Evolutionary conservation across 2,113 vertebrate species (phyloP), one percentile per base, ranked within the genome.

Genomic region (Melanerpes aurifrons): DNA sequence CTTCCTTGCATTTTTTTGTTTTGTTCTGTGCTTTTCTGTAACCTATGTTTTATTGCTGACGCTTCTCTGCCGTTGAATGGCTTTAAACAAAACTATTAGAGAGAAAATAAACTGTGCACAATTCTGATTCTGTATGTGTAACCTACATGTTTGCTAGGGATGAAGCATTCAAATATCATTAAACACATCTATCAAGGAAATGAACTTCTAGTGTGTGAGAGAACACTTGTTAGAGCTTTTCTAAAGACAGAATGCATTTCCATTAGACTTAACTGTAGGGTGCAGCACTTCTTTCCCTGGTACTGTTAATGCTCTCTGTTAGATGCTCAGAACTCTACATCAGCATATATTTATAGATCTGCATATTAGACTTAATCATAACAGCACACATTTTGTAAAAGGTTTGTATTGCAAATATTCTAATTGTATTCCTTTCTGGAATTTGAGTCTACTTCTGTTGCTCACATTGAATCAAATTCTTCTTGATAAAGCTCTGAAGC

Each of bases 1-100:
- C 79, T 89, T 68, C 53, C 72, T 83, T 67, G 63, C 24, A 8
- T 91, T 86, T 94, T 91, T n/a, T 91, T 96, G n/a, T 35, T 90
- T 86, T 91, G 47, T 79, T 91, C 53, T 87, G 2, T 82, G 85
- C 43, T 82, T 94, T 87, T 63, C 48, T 59, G 53, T 79, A 53
- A 68, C 25, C 48, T 93, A 3, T 6, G 7, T 93, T 96, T 81
- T 83, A 62, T 89, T 93, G 89, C 90, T 86, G 20, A 78, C 47
- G 91, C 15, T 43, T 78, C 85, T 53, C 31, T 77, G 53, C 86
- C 76, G 1, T 95, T 72, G 43, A 74, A 72, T 59, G 28, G 32
- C 48, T 84, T 75, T 50, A 87, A 81, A 76, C 89, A 79, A 76
- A 15, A 14, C 22, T 4, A 26, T 79, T 5, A 82, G 40, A 79